Base-by-base conservation (phyloP, 2,888 invertebrate species). In the Spilosoma lubricipeda region DNA sequence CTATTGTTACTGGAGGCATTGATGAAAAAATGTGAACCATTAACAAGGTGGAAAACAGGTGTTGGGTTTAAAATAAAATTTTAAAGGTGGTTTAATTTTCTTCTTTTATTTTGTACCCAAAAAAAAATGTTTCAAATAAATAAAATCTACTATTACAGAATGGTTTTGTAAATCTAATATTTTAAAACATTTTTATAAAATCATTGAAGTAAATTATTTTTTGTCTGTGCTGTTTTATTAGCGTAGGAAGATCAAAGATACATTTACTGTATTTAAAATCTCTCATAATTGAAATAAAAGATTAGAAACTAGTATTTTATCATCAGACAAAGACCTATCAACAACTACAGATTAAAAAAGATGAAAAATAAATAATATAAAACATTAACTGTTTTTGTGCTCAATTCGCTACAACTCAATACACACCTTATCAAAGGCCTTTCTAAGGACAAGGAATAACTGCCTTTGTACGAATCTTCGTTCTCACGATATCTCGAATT, bases 401-500 rank as follows among this genome's bases (percentile, higher is more conserved):
- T 33, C 15, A 65, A 65, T 73, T 73, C 68, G 48, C 63, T 56
- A 72, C 72, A 75, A 70, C 70, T 75, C 69, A 75, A 75, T 75
- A 70, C 23, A 72, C 63, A 75, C 69, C 71, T 67, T 71, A 82
- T 74, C 72, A 65, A 79, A 82, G 42, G 69, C 45, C 76, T 79
- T 72, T 30, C 45, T 73, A 72, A 79, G 69, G 65, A 30, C 72
- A 71, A 71, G 67, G 81, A 78, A 81, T 74, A 73, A 73, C 67
- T 71, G 71, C 59, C 64, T 73, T 81, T 81, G 74, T 83, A 65
- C 73, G 42, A 71, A 69, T 71, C 18, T 65, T 63, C 59, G 68
- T 63, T 76, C 27, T 48, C 36, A 27, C 33, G 45, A 67, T 74
- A 72, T 79, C 72, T 63, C 65, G 42, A 33, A 71, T 75, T 27